Evolutionary conservation across 2,113 vertebrate species (phyloP).

Genomic region (Agapornis roseicollis): DNA sequence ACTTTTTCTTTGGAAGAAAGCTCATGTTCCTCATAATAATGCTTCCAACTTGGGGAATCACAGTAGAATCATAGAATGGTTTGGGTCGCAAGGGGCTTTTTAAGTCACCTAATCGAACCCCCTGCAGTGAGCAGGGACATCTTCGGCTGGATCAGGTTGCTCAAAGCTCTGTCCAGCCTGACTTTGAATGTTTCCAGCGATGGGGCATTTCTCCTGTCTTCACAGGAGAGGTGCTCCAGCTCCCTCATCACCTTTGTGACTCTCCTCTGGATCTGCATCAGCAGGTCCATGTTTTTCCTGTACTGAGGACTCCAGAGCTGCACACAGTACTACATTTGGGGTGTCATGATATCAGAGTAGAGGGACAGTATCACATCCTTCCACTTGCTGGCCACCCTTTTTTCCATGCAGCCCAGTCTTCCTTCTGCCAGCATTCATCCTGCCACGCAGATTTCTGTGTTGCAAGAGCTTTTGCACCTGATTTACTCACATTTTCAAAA

Average conservation of each 20-base stretch:
- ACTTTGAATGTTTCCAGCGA: background rate
- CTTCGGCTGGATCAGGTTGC: background rate
- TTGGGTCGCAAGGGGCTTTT: background rate
- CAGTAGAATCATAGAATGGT: background rate
- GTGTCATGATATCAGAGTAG: background rate
- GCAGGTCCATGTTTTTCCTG: background rate
- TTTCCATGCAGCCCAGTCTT: background rate
- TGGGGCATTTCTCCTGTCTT: background rate
- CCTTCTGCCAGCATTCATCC: background rate
- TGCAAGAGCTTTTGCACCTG: background rate
- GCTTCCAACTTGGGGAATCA: background rate
- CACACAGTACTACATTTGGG: accelerated
- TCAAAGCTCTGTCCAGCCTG: accelerated
- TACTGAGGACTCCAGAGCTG: background rate
- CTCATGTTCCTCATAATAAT: background rate
- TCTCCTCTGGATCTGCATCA: background rate
- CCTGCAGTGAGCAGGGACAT: background rate
- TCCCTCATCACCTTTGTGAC: background rate
- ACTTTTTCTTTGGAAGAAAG: background rate
- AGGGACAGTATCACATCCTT: background rate
- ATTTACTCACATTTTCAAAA: background rate
- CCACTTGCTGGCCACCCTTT: accelerated
- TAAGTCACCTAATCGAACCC: background rate
- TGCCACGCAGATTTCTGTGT: background rate
- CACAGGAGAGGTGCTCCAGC: background rate